phyloP scores from a whole-genome alignment of 1,140 invertebrate genomes.

The Kradibia gibbosae region DNA sequence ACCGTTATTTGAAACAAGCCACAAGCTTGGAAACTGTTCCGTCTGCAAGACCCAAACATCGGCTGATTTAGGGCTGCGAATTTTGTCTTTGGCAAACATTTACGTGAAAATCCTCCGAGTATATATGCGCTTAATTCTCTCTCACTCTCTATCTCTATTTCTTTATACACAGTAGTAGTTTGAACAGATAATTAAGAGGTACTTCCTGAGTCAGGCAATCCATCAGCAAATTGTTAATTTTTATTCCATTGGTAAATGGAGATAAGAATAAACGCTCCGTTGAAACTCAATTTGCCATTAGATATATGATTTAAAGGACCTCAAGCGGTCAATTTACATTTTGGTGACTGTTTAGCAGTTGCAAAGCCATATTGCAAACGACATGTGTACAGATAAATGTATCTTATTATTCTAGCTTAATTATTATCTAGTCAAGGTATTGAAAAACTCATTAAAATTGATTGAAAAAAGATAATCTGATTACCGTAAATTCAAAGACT shows the following conservation, averaged over 20 bases:
- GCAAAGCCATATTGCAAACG: not conserved
- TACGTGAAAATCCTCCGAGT: slow-evolving; percentile 12
- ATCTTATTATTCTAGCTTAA: not conserved
- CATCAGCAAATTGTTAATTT: slow-evolving; percentile 15
- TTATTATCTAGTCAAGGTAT: too few relatives aligned
- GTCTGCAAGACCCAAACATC: not conserved
- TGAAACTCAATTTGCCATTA: slow-evolving; percentile 42
- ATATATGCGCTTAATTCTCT: slow-evolving; percentile 10
- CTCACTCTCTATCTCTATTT: slow-evolving; percentile 29
- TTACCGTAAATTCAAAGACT: too few relatives aligned
- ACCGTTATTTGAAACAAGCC: slow-evolving; percentile 45
- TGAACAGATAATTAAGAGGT: slow-evolving; percentile 8
- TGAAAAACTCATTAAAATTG: too few relatives aligned
- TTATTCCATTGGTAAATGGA: not conserved
- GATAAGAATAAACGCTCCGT: slow-evolving; percentile 10
- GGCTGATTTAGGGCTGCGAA: slow-evolving; percentile 31
- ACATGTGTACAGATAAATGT: not conserved
- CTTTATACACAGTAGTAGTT: not conserved
- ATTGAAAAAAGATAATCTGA: too few relatives aligned
- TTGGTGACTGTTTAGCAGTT: slow-evolving; percentile 56
- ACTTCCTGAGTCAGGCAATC: not conserved
- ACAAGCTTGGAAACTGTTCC: not conserved
- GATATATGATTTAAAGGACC: slow-evolving; percentile 67
- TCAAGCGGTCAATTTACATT: slow-evolving; percentile 67
- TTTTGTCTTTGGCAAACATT: slow-evolving; percentile 44